Percentiles rank a stretch among this genome's conserved stretches.
Conservation (phyloP, 2,113 vertebrate genomes). For the Tenrec ecaudatus region DNA sequence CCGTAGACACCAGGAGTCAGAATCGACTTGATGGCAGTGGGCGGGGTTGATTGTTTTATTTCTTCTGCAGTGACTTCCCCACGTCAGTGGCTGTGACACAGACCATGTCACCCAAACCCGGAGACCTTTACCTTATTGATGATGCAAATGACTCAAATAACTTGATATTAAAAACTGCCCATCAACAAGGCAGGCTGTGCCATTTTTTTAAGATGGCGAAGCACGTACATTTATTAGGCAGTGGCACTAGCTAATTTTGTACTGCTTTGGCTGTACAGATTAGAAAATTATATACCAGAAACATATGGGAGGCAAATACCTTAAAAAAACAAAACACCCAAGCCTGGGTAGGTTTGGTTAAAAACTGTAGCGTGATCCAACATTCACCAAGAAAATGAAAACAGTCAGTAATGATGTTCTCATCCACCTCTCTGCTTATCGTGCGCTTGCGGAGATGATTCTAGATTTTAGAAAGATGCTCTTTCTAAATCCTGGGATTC, state of each 20-base stretch:
- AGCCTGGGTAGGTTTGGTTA: slow-evolving; percentile 13
- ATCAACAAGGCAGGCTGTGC: slow-evolving; percentile 12
- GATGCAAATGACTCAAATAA: slow-evolving; percentile 35
- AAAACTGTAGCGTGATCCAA: slow-evolving; percentile 2
- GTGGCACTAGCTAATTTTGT: not conserved
- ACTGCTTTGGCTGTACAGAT: slow-evolving; percentile 11
- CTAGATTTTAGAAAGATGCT: not conserved
- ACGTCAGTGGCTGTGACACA: not conserved
- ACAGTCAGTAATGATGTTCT: not conserved
- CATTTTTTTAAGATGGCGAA: slow-evolving; percentile 14
- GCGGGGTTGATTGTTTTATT: not conserved
- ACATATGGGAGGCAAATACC: slow-evolving; percentile 29
- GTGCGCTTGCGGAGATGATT: slow-evolving; percentile 11
- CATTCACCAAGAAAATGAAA: slow-evolving; percentile 31
- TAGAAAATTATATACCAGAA: slow-evolving; percentile 45
- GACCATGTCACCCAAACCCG: not conserved
- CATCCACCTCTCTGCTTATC: not conserved
- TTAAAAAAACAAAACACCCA: slow-evolving; percentile 62
- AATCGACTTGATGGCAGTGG: no score
- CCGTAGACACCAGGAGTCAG: slow-evolving; percentile 21
- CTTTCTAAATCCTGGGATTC: slow-evolving; percentile 20
- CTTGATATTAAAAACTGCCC: slow-evolving; percentile 8
- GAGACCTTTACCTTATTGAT: slow-evolving; percentile 26
- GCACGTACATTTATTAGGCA: slow-evolving; percentile 23
- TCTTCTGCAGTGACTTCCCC: not conserved